Conservation (phyloP, 2,888 invertebrate genomes). For the Calameuta filiformis region DNA sequence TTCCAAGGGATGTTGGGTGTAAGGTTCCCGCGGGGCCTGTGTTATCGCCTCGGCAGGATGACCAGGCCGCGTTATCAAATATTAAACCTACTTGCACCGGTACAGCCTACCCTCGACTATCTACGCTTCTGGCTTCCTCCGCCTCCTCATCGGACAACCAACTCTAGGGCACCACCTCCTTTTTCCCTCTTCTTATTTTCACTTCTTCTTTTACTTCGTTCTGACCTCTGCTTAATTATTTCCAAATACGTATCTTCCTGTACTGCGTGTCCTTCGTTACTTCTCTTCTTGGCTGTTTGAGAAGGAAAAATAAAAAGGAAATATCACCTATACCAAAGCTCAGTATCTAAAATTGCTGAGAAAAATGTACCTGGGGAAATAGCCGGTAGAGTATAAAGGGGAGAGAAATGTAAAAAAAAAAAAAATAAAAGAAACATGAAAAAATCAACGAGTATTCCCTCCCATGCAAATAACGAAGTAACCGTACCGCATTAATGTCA, state of each 20-base stretch:
- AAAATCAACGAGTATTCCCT: background rate
- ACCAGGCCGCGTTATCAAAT: constrained; percentile 65
- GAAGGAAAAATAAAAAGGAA: background rate
- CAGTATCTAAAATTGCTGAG: background rate
- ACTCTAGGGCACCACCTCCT: constrained; percentile 27
- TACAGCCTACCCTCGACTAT: constrained; percentile 48
- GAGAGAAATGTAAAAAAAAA: background rate
- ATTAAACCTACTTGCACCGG: constrained; percentile 65
- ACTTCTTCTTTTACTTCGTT: constrained; percentile 20
- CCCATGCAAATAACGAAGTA: background rate
- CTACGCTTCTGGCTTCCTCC: constrained; percentile 6
- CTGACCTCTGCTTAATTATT: constrained; percentile 8
- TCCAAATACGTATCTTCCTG: background rate
- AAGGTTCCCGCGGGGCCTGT: constrained; percentile 65
- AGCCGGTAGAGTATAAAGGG: background rate
- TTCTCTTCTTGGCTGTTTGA: background rate
- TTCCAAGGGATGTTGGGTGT: constrained; percentile 62
- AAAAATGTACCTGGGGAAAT: background rate
- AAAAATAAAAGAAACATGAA: background rate
- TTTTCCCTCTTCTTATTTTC: constrained; percentile 30
- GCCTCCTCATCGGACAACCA: background rate
- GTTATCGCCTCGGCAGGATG: constrained; percentile 67
- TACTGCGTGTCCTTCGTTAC: background rate
- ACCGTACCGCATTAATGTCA: background rate
- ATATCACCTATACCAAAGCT: background rate